Evolutionary conservation across 2,797 vertebrate genomes (phyloP), one percentile per base, ranked within the genome.

Genomic region (Ctenopoma kingsleyae): DNA sequence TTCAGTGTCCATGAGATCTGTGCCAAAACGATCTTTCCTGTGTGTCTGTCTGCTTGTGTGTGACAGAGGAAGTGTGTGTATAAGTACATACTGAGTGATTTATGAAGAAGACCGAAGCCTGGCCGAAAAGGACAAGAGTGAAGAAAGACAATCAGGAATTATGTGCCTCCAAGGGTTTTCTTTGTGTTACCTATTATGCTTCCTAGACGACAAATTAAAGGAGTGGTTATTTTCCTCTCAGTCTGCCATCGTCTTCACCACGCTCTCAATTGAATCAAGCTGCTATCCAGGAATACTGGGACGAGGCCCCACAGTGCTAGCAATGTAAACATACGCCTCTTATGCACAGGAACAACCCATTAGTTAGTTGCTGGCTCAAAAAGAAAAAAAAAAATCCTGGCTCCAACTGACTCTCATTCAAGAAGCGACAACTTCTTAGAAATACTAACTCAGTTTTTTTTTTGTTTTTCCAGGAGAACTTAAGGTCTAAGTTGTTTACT

Each of bases 281-380:
- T 68, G 65, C 80, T 53, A 77, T 92, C 81, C 80, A 86, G 80
- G 69, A 88, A 88, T 78, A 85, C 40, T 67, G 78, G 62, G 48
- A 80, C 60, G 44, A 78, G 51, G 69, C 68, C 77, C 76, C 53
- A 44, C 32, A 8, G 76, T 82, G 61, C 69, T 68, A 57, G 74
- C 48, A 74, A 86, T 85, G 80, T 86, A 92, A 89, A 87, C 68
- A 84, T 52, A 78, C 71, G 71, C 67, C 75, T 83, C 75, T 91
- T 91, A 87, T 66, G 71, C 82, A 89, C 68, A 88, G 74, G 81
- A 89, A 82, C 78, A 73, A 80, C 66, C 80, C 85, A 88, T 90
- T 89, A 20, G 44, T 47, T 47, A 20, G 44, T 44, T 19, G n/a
- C 17, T 47, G 44, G 43, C 43, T 47, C 19, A 1, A 44, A 44